These are phyloP conservation scores for Syngnathoides biaculeatus DNA, from an alignment of 2,113 vertebrate genomes.

Conservation along the genomic window DNA sequence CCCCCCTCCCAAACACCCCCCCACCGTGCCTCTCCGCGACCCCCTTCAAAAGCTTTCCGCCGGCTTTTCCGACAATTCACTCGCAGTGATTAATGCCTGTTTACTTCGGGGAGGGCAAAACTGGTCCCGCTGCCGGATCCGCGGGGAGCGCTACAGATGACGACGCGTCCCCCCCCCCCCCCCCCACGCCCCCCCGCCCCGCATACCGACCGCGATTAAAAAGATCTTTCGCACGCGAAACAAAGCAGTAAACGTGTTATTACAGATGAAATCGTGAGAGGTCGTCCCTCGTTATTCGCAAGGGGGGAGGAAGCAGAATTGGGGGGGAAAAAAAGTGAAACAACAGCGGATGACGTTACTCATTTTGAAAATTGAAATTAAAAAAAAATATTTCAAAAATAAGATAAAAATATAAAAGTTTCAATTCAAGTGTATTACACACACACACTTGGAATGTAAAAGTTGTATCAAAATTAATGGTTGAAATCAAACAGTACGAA, in stretches of 20 bases:
- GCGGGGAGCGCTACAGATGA: conserved; percentile 15
- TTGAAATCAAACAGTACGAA: too few relatives aligned
- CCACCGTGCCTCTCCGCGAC: conserved; percentile 55
- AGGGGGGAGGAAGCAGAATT: neutral
- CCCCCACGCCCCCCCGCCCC: too few relatives aligned
- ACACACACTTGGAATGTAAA: too few relatives aligned
- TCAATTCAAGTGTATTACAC: too few relatives aligned
- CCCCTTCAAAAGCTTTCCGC: conserved; percentile 67
- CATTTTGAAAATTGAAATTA: too few relatives aligned
- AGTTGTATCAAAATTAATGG: too few relatives aligned
- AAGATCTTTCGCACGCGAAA: neutral
- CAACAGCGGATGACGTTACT: too few relatives aligned
- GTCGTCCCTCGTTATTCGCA: neutral
- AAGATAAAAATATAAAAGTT: too few relatives aligned
- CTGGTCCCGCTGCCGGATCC: conserved; percentile 54
- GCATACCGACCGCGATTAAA: neutral
- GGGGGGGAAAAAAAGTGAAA: too few relatives aligned
- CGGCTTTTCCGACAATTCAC: conserved; percentile 67
- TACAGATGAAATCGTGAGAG: too few relatives aligned
- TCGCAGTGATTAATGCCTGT: conserved; percentile 79
- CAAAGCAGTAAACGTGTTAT: neutral
- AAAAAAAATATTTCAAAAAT: too few relatives aligned
- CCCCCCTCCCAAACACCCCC: conserved; percentile 50
- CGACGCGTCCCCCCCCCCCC: neutral
- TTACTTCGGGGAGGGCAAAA: conserved; percentile 73